phyloP scores from a whole-genome alignment of 23 tunicate genomes.

The Styela plicata region DNA sequence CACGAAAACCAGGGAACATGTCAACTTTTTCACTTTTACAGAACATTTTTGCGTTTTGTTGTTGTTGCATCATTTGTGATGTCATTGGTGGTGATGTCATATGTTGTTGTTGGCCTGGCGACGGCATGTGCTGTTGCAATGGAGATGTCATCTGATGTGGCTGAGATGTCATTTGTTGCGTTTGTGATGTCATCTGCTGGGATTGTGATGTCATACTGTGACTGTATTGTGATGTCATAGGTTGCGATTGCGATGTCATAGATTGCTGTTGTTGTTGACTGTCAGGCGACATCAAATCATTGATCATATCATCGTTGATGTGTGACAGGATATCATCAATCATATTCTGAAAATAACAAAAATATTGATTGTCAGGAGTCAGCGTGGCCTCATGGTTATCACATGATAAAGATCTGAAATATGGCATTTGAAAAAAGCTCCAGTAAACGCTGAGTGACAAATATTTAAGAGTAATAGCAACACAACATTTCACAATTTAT shows the following conservation, averaged over 20 bases:
- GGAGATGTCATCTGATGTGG: background rate
- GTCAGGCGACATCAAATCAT: background rate
- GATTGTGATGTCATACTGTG: background rate
- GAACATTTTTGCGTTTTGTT: background rate
- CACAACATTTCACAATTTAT: too few relatives aligned
- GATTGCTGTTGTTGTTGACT: background rate
- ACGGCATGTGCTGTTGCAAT: constrained; percentile 1
- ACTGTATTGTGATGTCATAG: background rate
- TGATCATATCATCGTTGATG: constrained; percentile 1
- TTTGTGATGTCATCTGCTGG: constrained; percentile 12
- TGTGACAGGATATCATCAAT: background rate
- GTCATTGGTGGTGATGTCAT: background rate
- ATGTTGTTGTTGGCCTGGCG: constrained; percentile 19
- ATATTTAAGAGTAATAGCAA: too few relatives aligned
- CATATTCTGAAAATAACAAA: background rate
- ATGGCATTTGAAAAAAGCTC: too few relatives aligned
- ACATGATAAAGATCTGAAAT: too few relatives aligned
- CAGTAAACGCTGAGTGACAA: too few relatives aligned
- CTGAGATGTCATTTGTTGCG: background rate
- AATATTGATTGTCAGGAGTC: too few relatives aligned
- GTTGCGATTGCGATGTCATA: constrained; percentile 22
- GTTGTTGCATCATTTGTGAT: constrained; percentile 10
- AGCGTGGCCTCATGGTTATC: too few relatives aligned
- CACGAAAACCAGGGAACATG: constrained; percentile 15
- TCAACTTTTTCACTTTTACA: constrained; percentile 29